These are phyloP conservation scores for Zele albiditarsus DNA, from an alignment of 2,888 invertebrate genomes.

Conservation along the genomic window DNA sequence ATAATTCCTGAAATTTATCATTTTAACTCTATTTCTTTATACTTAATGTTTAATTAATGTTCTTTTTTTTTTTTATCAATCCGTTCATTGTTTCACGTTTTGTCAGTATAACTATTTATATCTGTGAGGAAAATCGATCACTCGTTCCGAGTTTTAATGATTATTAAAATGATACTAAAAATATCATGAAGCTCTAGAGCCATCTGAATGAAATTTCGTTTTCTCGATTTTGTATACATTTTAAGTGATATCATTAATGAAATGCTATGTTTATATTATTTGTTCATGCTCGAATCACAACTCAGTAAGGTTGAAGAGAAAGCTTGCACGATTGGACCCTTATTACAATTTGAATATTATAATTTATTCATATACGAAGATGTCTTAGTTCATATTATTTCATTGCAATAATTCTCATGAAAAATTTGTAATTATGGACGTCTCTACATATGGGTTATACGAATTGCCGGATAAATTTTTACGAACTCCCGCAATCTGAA, in stretches of 20 bases:
- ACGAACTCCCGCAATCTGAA: constrained; percentile 44
- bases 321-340: constrained; percentile 28
- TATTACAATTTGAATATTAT: constrained; percentile 14
- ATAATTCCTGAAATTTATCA: background rate
- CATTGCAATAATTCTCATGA: background rate
- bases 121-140: background rate
- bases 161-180: background rate
- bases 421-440: constrained; percentile 2
- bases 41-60: background rate
- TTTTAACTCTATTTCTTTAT: background rate
- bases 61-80: background rate
- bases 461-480: constrained; percentile 36
- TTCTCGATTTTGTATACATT: background rate
- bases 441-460: constrained; percentile 5
- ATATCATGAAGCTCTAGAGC: background rate
- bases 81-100: background rate
- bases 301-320: background rate
- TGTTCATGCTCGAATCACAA: background rate
- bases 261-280: background rate
- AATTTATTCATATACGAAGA: background rate
- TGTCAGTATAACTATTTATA: background rate
- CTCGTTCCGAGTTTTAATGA: background rate
- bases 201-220: background rate
- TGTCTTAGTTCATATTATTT: background rate
- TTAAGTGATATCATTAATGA: background rate